Percentiles rank a stretch among this genome's conserved stretches.
These are phyloP conservation scores for Galbula dea DNA, from an alignment of 2,113 vertebrate species.

Conservation along the genomic window DNA sequence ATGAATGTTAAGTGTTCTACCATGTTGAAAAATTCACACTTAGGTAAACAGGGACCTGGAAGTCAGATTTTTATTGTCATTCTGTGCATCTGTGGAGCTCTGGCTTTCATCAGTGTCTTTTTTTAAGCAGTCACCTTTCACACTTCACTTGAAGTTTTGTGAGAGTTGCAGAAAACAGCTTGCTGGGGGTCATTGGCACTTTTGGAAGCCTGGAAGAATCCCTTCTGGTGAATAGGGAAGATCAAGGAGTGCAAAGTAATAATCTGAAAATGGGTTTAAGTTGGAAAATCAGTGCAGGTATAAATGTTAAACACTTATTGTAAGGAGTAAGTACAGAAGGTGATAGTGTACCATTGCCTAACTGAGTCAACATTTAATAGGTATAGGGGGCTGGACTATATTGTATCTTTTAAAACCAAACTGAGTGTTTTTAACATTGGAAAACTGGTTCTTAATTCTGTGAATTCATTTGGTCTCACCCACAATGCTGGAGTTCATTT, in stretches of 20 bases:
- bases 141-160: background rate
- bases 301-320: background rate
- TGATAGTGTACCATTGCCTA: background rate
- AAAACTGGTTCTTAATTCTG: background rate
- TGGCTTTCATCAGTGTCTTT: background rate
- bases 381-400: background rate
- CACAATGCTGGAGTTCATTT: background rate
- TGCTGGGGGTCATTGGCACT: background rate
- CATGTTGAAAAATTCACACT: background rate
- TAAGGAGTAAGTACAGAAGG: background rate
- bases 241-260: background rate
- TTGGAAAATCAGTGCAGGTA: background rate
- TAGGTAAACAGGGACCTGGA: background rate
- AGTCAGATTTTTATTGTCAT: background rate
- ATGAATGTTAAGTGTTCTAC: background rate
- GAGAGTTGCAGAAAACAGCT: background rate
- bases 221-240: background rate
- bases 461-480: background rate
- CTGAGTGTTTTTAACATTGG: background rate
- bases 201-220: background rate
- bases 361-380: background rate
- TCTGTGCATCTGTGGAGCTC: background rate
- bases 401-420: background rate
- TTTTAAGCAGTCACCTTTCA: background rate
- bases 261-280: background rate